Conservation (phyloP, 2,797 vertebrate species). For the Gorsachius magnificus region DNA sequence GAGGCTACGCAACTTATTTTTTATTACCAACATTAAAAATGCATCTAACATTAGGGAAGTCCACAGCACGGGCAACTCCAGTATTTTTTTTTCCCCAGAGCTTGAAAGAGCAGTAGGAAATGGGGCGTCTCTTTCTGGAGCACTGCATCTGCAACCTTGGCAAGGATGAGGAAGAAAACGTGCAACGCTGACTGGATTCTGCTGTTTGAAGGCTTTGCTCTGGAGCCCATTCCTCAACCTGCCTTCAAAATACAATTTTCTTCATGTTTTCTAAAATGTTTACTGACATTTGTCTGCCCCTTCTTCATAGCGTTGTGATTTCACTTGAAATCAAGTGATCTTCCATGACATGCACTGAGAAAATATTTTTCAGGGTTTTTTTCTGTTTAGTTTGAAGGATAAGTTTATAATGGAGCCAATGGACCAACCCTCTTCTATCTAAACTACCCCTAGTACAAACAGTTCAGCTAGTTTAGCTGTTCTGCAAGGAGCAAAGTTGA, state of each 20-base stretch:
- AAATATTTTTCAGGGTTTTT: neutral
- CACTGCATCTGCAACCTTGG: neutral
- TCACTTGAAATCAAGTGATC: neutral
- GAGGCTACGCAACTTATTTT: neutral
- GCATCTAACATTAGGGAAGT: neutral
- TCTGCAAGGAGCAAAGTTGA: neutral
- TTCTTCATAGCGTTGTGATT: neutral
- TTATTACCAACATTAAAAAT: neutral
- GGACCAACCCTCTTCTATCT: neutral
- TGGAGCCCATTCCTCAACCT: neutral
- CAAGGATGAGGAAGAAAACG: neutral
- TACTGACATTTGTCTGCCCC: neutral
- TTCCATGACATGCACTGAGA: neutral
- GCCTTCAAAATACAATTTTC: neutral
- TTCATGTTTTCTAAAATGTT: neutral
- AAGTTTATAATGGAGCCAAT: neutral
- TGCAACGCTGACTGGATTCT: neutral
- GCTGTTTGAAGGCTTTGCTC: neutral
- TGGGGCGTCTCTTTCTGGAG: neutral
- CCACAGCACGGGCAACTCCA: neutral
- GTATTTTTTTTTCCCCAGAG: neutral
- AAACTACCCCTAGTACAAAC: neutral
- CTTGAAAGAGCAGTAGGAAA: neutral
- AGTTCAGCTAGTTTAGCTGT: neutral
- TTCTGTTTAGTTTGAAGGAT: neutral